These are phyloP conservation scores for Trogon surrucura DNA, from an alignment of 2,113 vertebrate species.

Conservation along the genomic window DNA sequence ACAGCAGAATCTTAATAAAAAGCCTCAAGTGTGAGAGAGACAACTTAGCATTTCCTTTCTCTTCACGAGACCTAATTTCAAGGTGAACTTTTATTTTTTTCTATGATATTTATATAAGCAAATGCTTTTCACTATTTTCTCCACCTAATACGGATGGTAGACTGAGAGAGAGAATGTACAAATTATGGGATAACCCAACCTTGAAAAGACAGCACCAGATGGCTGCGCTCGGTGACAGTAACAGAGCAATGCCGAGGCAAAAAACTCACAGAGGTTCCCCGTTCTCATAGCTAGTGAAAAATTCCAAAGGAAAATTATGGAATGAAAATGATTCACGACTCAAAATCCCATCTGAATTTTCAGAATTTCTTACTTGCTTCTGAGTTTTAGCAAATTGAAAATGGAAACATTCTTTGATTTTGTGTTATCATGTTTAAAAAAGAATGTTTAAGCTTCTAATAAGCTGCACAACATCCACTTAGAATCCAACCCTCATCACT, in stretches of 20 bases:
- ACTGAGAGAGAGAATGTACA: conserved; percentile 25
- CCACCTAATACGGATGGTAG: not conserved
- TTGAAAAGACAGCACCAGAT: conserved; percentile 72
- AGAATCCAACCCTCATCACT: not conserved
- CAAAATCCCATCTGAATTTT: not conserved
- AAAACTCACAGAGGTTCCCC: not conserved
- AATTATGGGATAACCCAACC: conserved; percentile 58
- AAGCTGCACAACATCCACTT: not conserved
- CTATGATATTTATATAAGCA: not conserved
- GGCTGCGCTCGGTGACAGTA: conserved; percentile 29
- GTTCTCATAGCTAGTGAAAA: not conserved
- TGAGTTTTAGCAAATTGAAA: not conserved
- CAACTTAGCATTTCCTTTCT: not conserved
- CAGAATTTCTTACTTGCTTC: not conserved
- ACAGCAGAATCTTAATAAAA: not conserved
- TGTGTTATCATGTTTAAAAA: not conserved
- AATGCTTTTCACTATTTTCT: not conserved
- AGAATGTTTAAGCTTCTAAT: not conserved
- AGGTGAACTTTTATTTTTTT: not conserved
- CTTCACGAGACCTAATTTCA: not conserved
- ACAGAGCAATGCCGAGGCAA: conserved; percentile 27
- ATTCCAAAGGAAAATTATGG: not conserved
- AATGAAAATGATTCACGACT: not conserved
- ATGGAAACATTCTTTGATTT: not conserved
- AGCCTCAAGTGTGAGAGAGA: not conserved